Evolutionary conservation across 2,113 vertebrate species (phyloP).

Genomic region (Piliocolobus tephrosceles): DNA sequence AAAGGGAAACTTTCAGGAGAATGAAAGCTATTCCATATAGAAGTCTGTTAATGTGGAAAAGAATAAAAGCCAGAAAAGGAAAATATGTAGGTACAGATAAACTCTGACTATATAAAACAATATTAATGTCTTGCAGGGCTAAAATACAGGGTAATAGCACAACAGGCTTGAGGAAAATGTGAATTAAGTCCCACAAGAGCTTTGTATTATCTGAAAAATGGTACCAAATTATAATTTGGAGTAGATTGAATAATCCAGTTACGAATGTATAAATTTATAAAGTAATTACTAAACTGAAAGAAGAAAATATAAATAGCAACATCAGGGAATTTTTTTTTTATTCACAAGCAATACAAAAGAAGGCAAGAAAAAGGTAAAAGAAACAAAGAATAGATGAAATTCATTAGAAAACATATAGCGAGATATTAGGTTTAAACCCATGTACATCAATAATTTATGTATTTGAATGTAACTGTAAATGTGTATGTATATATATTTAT

Average conservation of each 20-base stretch:
- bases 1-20: background rate
- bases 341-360: background rate
- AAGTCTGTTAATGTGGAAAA: background rate
- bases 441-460: background rate
- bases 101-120: background rate
- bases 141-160: background rate
- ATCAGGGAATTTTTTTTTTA: background rate
- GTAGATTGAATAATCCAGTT: background rate
- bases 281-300: background rate
- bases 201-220: background rate
- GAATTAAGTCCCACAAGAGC: background rate
- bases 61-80: background rate
- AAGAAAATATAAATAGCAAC: background rate
- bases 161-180: background rate
- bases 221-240: background rate
- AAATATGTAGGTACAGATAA: background rate
- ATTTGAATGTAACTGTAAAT: background rate
- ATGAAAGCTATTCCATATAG: background rate
- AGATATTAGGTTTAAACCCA: background rate
- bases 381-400: background rate
- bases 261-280: background rate
- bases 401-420: background rate
- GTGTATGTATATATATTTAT: background rate
- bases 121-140: background rate
- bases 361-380: background rate